Percentiles rank a stretch among this genome's conserved stretches.
phyloP scores from a whole-genome alignment of 2,113 vertebrate species.

The mouse (Mus musculus) region GRCm39 chr11:9942001-9942500 shows the following conservation, averaged over 20 bases:
- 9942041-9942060: not conserved
- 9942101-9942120: not conserved
- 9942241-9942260: not conserved
- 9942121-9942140: accelerated
- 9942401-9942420: accelerated
- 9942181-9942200: not conserved
- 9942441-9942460: not conserved
- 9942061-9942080: not conserved
- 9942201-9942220: not conserved
- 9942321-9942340: not conserved
- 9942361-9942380: not conserved
- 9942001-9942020: not conserved
- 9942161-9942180: not conserved
- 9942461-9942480: accelerated
- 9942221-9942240: not conserved
- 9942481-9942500: accelerated
- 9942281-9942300: not conserved
- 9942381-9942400: not conserved
- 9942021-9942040: not conserved
- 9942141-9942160: too few species aligned
- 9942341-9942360: not conserved
- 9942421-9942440: not conserved
- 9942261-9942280: not conserved
- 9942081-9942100: too few species aligned
- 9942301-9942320: not conserved